Percentiles rank a stretch among this genome's conserved stretches.
Evolutionary conservation across 2,113 vertebrate species (phyloP).

Genomic region (Mobula hypostoma): DNA sequence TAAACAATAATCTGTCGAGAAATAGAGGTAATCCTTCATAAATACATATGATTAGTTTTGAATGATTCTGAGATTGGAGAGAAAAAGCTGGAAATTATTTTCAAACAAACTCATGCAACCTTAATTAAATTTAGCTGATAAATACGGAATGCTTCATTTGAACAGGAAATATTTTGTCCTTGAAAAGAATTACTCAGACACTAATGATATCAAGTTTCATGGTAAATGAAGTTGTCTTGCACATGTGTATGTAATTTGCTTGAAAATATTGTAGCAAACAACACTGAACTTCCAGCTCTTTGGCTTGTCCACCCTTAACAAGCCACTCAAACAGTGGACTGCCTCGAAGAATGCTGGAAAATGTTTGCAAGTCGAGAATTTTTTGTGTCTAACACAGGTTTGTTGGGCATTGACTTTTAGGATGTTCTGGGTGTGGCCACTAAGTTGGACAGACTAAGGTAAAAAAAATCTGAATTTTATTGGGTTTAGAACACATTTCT

Average conservation of each 20-base stretch:
- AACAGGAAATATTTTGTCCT: neutral
- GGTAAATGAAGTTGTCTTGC: too few relatives aligned
- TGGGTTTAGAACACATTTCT: neutral
- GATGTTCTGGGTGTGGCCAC: too few relatives aligned
- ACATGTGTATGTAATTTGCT: neutral
- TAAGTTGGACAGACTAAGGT: too few relatives aligned
- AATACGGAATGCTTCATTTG: neutral
- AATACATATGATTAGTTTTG: neutral
- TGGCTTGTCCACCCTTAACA: neutral
- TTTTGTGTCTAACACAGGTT: neutral
- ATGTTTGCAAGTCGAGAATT: neutral
- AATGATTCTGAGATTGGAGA: neutral
- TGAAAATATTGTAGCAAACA: neutral
- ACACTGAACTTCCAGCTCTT: neutral
- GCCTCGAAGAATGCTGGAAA: neutral
- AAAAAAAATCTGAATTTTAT: neutral
- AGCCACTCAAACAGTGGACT: neutral
- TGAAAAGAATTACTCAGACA: neutral
- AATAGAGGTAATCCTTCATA: neutral
- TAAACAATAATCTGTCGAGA: neutral
- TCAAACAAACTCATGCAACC: neutral
- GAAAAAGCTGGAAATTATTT: neutral
- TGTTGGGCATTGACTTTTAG: too few relatives aligned
- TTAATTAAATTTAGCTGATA: neutral
- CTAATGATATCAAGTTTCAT: constrained; percentile 1